Evolutionary conservation across 2,797 vertebrate genomes (phyloP).

Genomic region (Capromys pilorides): DNA sequence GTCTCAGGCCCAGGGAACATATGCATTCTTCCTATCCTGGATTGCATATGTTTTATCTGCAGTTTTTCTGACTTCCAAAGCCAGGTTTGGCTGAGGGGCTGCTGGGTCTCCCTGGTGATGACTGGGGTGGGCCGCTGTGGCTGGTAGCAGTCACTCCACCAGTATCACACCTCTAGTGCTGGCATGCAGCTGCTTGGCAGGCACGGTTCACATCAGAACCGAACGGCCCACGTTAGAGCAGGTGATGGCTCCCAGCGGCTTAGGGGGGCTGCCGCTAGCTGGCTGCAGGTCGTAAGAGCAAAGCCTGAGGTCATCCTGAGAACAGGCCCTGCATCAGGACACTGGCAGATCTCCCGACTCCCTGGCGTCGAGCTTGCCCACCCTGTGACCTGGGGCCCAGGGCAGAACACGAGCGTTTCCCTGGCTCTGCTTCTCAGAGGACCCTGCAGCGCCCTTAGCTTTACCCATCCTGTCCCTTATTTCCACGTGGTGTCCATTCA

Average conservation of each 20-base stretch:
- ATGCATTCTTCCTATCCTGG: not conserved
- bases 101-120: not conserved
- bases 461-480: not conserved
- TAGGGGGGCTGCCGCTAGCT: not conserved
- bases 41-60: conserved; percentile 4
- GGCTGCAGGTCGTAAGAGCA: not conserved
- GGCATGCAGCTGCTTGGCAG: not conserved
- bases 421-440: not conserved
- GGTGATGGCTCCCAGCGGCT: not conserved
- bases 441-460: not conserved
- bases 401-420: not conserved
- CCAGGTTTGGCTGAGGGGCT: not conserved
- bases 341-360: not conserved
- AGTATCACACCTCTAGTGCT: not conserved
- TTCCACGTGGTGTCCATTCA: not conserved
- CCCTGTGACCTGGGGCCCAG: not conserved
- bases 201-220: not conserved
- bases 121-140: not conserved
- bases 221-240: not conserved
- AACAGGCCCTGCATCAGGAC: not conserved
- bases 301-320: not conserved
- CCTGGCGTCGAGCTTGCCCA: not conserved
- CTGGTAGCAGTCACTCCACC: not conserved
- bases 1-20: not conserved
- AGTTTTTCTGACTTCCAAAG: not conserved